Evolutionary conservation across 2,888 invertebrate species (phyloP).

Genomic region (Drosophila percnosoma): DNA sequence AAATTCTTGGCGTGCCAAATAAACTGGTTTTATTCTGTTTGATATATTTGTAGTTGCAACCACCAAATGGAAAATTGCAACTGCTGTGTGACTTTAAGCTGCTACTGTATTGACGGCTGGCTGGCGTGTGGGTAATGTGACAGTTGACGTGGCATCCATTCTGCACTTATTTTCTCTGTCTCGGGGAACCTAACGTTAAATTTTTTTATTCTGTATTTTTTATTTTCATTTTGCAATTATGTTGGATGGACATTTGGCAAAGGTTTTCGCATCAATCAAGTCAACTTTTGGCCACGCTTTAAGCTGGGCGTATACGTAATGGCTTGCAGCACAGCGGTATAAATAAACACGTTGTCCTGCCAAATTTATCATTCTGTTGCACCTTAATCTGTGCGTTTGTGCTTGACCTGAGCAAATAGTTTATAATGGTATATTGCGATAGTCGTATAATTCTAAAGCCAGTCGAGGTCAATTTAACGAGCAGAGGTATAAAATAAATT

Average conservation of each 20-base stretch:
- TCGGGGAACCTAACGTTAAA: neutral
- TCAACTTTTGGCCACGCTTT: constrained; percentile 51
- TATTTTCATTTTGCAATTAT: constrained; percentile 64
- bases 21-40: neutral
- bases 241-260: constrained; percentile 79
- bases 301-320: constrained; percentile 66
- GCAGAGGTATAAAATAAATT: constrained; percentile 23
- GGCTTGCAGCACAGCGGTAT: constrained; percentile 53
- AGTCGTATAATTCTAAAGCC: constrained; percentile 48
- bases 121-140: constrained; percentile 60
- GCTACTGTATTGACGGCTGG: constrained; percentile 49
- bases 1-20: neutral
- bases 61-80: constrained; percentile 33
- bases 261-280: constrained; percentile 82
- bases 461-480: constrained; percentile 34
- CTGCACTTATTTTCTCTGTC: constrained; percentile 40
- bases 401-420: constrained; percentile 50
- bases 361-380: constrained; percentile 53
- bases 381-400: constrained; percentile 7
- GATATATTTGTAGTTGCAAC: constrained; percentile 42
- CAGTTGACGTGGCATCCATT: constrained; percentile 56
- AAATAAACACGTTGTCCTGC: constrained; percentile 50
- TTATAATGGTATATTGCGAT: constrained; percentile 32
- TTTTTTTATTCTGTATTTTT: constrained; percentile 11
- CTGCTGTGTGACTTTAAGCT: constrained; percentile 69